Base-by-base conservation (phyloP, 2,888 invertebrate species). In the Synanthedon tipuliformis region DNA sequence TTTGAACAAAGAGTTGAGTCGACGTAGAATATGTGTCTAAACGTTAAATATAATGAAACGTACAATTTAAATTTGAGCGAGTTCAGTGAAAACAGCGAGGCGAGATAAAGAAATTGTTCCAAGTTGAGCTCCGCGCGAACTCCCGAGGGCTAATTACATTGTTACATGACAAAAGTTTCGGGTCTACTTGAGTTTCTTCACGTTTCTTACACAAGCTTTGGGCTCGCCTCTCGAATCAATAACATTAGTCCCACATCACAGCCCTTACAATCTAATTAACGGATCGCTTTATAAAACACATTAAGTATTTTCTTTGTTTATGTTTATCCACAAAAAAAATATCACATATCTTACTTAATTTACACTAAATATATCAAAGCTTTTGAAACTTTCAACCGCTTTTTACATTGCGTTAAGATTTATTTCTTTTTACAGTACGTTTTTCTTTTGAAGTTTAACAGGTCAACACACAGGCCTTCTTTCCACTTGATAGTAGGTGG, bases 101-200 rank as follows among this genome's bases (percentile, higher is more conserved):
- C 74, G 75, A 75, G 79, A 80, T 79, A 81, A 81, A 81, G 80
- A 80, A 80, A 80, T 81, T 78, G 75, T 74, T 71, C 71, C 73
- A 74, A 78, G 75, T 78, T 73, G 69, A 67, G 66, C 71, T 68
- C 34, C 34, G 66, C 67, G 65, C 67, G 67, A 69, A 71, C 74
- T 77, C 80, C 78, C 71, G 63, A 69, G 75, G 78, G 80, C 81
- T 84, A 84, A 83, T 85, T 83, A 84, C 83, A 77, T 81, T 81
- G 85, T 82, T 76, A 81, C 80, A 79, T 78, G 79, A 79, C 78
- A 77, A 81, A 83, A 84, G 74, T 83, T 83, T 83, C 75, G 82
- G 80, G 81, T 79, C 75, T 74, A 67, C 65, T 62, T 61, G 78
- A 81, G 75, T 82, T 84, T 80, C 78, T 80, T 81, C 75, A 71